Evolutionary conservation across 2,888 invertebrate species (phyloP), one percentile per base, ranked within the genome.

Genomic region (Hermodice carunculata): DNA sequence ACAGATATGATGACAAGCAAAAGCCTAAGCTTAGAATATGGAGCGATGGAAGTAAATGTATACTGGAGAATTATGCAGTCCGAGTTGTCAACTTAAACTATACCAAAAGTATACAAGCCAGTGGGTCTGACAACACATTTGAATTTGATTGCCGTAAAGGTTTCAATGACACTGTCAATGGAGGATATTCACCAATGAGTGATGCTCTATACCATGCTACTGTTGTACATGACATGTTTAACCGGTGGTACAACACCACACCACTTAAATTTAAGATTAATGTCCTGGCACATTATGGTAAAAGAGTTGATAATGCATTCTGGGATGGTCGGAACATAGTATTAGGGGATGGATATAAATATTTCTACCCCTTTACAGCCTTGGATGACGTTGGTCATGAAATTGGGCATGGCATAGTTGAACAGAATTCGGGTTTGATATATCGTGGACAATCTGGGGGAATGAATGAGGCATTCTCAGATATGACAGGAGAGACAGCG

Each of bases 181-280:
- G 68, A 3, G 71, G 56, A 1, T 73, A 54, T 43, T 71, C 70
- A 11, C 73, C 73, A 0, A 19, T 70, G 3, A 64, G 66, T 58
- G 76, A 76, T 62, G 73, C 71, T 14, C 71, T 75, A 46, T 76
- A 68, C 48, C 67, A 68, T 42, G 77, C 73, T 6, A 72, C 69
- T 14, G 43, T 70, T 1, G 66, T 74, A 24, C 71, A 69, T 5
- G 64, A 69, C 22, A 75, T 78, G 76, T 78, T 69, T 61, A 62
- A 69, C 22, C 71, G 76, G 26, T 75, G 76, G 75, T 73, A 71
- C 59, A 60, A 60, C 6, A 42, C 48, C 3, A 19, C 34, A 2
- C 54, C 46, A 4, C 40, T 34, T 19, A 42, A 44, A 17, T 28
- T 17, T 48, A 66, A 11, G 14, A 56, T 76, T 5, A 29, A 49